phyloP scores from a whole-genome alignment of 2,888 invertebrate species.

The Sphaerophoria taeniata region DNA sequence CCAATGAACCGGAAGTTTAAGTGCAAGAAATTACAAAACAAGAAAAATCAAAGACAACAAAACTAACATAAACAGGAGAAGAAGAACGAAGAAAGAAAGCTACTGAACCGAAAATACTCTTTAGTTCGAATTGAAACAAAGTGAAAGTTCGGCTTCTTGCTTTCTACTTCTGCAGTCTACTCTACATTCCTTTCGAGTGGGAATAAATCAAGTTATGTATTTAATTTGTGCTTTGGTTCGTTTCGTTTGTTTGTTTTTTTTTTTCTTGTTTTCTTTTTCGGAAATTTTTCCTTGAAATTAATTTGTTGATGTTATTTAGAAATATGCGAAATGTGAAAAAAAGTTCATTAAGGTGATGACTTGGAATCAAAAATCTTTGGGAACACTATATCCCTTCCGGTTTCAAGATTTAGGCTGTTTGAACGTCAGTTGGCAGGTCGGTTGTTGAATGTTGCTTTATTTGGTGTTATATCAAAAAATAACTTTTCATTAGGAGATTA shows the following conservation, averaged over 20 bases:
- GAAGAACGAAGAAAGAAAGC: background rate
- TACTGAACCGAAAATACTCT: slow-evolving; percentile 20
- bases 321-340: slow-evolving; percentile 23
- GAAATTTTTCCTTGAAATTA: background rate
- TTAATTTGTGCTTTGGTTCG: background rate
- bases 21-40: too few relatives aligned
- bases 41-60: background rate
- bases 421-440: too few relatives aligned
- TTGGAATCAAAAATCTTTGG: background rate
- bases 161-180: slow-evolving; percentile 11
- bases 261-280: background rate
- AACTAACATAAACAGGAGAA: background rate
- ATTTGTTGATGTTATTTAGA: slow-evolving; percentile 14
- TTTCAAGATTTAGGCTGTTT: too few relatives aligned
- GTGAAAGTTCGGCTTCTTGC: slow-evolving; percentile 17
- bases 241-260: too few relatives aligned
- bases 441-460: too few relatives aligned
- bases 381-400: background rate
- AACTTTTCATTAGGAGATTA: too few relatives aligned
- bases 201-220: slow-evolving; percentile 37
- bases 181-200: background rate
- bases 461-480: too few relatives aligned
- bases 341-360: slow-evolving; percentile 25
- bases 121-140: slow-evolving; percentile 5
- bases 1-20: slow-evolving; percentile 22